Percentiles rank a stretch among this genome's conserved stretches.
phyloP scores from a whole-genome alignment of 2,113 vertebrate species.

The Marcusenius ussheri region DNA sequence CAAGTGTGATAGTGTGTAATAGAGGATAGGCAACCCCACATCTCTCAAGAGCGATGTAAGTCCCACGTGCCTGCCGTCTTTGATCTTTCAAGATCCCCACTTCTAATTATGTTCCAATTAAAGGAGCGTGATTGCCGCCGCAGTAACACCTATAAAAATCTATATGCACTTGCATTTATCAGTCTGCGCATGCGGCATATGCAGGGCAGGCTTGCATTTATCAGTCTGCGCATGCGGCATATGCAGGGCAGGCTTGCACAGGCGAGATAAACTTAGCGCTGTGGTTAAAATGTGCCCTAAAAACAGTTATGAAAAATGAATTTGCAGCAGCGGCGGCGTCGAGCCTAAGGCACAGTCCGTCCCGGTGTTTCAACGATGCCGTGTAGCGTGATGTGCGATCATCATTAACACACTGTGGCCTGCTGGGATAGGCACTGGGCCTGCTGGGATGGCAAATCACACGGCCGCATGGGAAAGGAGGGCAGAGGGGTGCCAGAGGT shows the following conservation, averaged over 20 bases:
- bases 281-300: not conserved
- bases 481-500: not conserved
- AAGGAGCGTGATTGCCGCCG: not conserved
- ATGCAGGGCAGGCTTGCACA: not conserved
- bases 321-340: not conserved
- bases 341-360: not conserved
- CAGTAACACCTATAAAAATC: not conserved
- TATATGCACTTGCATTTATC: not conserved
- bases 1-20: not conserved
- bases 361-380: slow-evolving; percentile 10
- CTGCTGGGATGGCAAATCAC: not conserved
- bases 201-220: not conserved
- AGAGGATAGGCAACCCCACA: not conserved
- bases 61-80: not conserved
- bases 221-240: not conserved
- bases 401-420: slow-evolving; percentile 29
- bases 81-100: slow-evolving; percentile 4
- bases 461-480: not conserved
- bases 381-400: slow-evolving; percentile 27
- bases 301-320: not conserved
- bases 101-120: not conserved
- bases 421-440: slow-evolving; percentile 4
- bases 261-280: not conserved
- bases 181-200: not conserved
- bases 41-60: not conserved